A percentile compares a stretch with the other conserved stretches of the same genome.
phyloP scores from a whole-genome alignment of 2,888 invertebrate species.

The Drosophila nr. medialis region DNA sequence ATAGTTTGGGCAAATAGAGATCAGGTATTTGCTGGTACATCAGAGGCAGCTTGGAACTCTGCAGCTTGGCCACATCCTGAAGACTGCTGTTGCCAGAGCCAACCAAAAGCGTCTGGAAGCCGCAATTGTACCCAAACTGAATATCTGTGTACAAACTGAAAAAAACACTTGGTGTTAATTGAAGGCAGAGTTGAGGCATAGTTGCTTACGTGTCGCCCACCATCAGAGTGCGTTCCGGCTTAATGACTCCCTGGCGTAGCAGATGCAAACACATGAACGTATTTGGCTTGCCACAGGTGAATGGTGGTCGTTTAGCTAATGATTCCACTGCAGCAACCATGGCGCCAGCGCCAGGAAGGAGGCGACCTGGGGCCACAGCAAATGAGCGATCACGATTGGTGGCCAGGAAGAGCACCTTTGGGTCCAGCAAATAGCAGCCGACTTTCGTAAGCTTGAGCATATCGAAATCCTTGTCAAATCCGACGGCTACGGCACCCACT shows the following conservation, averaged over 20 bases:
- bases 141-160: slow-evolving; percentile 58
- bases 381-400: slow-evolving; percentile 53
- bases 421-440: slow-evolving; percentile 44
- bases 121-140: slow-evolving; percentile 65
- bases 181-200: background rate
- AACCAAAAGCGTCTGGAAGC: slow-evolving; percentile 65
- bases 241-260: slow-evolving; percentile 45
- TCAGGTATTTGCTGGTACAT: slow-evolving; percentile 59
- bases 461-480: slow-evolving; percentile 46
- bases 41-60: slow-evolving; percentile 37
- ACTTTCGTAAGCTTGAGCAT: slow-evolving; percentile 46
- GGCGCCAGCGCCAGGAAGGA: slow-evolving; percentile 47
- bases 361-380: slow-evolving; percentile 6
- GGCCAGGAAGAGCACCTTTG: slow-evolving; percentile 48
- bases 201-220: slow-evolving; percentile 64
- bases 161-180: background rate
- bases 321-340: slow-evolving; percentile 56
- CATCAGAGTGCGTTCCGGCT: slow-evolving; percentile 59
- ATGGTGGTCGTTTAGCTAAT: slow-evolving; percentile 33
- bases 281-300: slow-evolving; percentile 66
- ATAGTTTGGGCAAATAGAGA: slow-evolving; percentile 47
- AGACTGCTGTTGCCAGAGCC: slow-evolving; percentile 58
- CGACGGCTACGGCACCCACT: slow-evolving; percentile 66
- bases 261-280: slow-evolving; percentile 46
- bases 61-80: slow-evolving; percentile 41